Evolutionary conservation across 2,797 vertebrate species (phyloP), one percentile per base, ranked within the genome.

Genomic region (Mus spretus): DNA sequence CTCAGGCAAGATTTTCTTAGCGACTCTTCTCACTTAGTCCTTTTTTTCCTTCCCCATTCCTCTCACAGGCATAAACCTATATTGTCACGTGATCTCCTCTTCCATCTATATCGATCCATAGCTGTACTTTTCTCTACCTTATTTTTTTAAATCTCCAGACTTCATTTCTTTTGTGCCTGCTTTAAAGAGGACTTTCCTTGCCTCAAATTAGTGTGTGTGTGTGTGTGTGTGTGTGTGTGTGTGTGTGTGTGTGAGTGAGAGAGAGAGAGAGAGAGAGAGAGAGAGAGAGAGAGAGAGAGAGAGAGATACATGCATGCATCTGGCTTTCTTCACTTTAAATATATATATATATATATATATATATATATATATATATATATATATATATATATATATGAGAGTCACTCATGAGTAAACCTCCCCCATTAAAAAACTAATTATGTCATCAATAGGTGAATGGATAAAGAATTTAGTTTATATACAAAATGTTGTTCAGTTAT

Each of bases 251-350:
- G 26, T 63, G 61, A 40, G 37, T 40, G 37, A 40, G 37, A 40
- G 37, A 40, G 37, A 40, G 37, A 40, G 37, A 40, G 37, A 40
- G 37, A 40, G 37, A 40, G 37, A 40, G 37, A 40, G 37, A 40
- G 37, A 40, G 37, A 40, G 37, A 40, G 37, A 40, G 37, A 40
- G 44, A 44, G n/a, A 40, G 37, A 40, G 37, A 40, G 37, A 40
- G 37, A 40, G 37, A 40, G 44, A 44, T 63, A 10, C 28, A 24
- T 65, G 28, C 8, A 14, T 28, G 2, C 12, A 28, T 34, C 14
- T 37, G n/a, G 2, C 28, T 93, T 80, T 50, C 95, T 88, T 90
- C 28, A 44, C 67, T 61, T 80, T 75, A n/a, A n/a, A n/a, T n/a
- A n/a, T n/a, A n/a, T n/a, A n/a, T n/a, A n/a, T n/a, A 67, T 26